Percentiles rank a stretch among this genome's conserved stretches.
Evolutionary conservation across 2,888 invertebrate genomes (phyloP).

Genomic region (Ennomos fuscantarius): DNA sequence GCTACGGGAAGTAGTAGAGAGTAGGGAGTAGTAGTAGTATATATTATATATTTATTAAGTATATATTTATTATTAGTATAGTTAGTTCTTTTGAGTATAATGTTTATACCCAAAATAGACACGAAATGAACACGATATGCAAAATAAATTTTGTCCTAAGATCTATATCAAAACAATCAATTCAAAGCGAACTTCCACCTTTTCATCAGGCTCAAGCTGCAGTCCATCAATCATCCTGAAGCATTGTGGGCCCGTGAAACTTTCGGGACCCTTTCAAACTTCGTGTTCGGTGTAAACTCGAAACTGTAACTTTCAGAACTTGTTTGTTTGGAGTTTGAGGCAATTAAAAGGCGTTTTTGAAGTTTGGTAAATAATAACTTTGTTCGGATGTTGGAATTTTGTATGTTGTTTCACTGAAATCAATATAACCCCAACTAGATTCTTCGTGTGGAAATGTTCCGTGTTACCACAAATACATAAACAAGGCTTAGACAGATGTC

Average conservation of each 20-base stretch:
- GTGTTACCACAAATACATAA: too few species aligned
- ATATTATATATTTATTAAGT: too few species aligned
- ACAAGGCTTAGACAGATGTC: too few species aligned
- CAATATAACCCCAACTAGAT: conserved; percentile 1
- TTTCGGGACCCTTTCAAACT: conserved; percentile 36
- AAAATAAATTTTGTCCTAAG: conserved; percentile 4
- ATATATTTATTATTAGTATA: too few species aligned
- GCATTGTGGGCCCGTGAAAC: conserved; percentile 33
- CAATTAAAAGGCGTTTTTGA: conserved; percentile 41
- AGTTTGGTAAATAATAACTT: conserved; percentile 32
- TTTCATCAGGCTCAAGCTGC: conserved; percentile 26
- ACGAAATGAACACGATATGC: neutral
- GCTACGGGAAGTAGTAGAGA: too few species aligned
- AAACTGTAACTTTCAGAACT: conserved; percentile 34
- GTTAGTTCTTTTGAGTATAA: too few species aligned
- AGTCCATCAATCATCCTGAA: conserved; percentile 39
- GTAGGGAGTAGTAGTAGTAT: too few species aligned
- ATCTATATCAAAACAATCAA: conserved; percentile 27
- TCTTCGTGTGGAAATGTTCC: too few species aligned
- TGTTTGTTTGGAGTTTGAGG: conserved; percentile 36
- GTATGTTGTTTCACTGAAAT: conserved; percentile 11
- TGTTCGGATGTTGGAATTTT: conserved; percentile 19
- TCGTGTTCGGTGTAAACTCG: conserved; percentile 21
- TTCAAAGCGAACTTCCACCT: conserved; percentile 32
- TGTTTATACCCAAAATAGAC: neutral